Evolutionary conservation across 2,888 invertebrate genomes (phyloP), one percentile per base, ranked within the genome.

Genomic region (Scaptomyza polygonia): DNA sequence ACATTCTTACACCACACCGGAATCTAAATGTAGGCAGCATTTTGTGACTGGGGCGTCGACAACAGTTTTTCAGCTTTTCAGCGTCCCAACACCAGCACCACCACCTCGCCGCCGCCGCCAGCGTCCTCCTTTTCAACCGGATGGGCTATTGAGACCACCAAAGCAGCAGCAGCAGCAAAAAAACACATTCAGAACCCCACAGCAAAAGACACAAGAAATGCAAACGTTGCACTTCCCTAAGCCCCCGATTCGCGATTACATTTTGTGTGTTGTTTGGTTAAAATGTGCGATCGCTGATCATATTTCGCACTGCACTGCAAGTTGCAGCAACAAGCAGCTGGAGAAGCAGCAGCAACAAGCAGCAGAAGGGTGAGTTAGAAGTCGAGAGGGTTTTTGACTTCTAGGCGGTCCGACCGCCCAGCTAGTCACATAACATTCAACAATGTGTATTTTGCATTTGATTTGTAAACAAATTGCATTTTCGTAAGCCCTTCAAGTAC

Each of bases 111-210:
- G 7, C n/a, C 8, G 16, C 44, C 32, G 47, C 25, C 14, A 39
- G 39, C 39, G 39, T 39, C 39, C 16, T 39, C 39, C 16, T 39
- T 47, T 48, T 49, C 58, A 69, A 88, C 84, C 84, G 84, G 84
- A 84, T 84, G 84, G 84, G 74, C 86, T 86, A 84, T 86, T 84
- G 88, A 69, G 88, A 84, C 84, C 84, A 84, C 84, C 88, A 82
- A 85, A 75, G 86, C 74, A 71, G 74, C 83, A 82, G 67, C 67
- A 77, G 77, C 72, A 81, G 62, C 53, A 57, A 25, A 9, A 34
- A n/a, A 5, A 70, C 62, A 69, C 67, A 64, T 25, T 25, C 64
- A 56, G 6, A 29, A 32, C 18, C 32, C 21, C 21, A 34, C n/a
- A 48, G 30, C 25, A 25, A 25, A 25, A 25, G 21, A 18, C 5